Conservation (phyloP, 1,140 invertebrate genomes). For the Akabosia matsudoensis region DNA sequence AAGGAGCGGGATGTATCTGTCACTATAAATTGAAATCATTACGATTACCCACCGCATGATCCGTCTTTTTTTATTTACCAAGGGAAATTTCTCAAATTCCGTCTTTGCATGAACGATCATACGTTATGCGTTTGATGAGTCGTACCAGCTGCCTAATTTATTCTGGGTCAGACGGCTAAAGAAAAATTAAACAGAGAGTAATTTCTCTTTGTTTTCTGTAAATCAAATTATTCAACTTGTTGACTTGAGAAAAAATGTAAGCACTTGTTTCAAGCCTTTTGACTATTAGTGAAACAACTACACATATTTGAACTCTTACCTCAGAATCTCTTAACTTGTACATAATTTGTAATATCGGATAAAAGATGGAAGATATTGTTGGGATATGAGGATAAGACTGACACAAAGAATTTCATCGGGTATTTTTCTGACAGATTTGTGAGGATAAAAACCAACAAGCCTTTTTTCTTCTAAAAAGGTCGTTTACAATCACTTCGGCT, state of each 20-base stretch:
- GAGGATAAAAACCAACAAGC: conserved; percentile 12
- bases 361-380: not conserved
- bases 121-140: not conserved
- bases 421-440: not conserved
- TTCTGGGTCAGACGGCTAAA: not conserved
- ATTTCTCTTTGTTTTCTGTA: not conserved
- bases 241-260: not conserved
- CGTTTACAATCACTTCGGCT: not conserved
- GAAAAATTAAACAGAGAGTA: not conserved
- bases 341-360: too few relatives aligned
- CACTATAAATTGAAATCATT: not conserved
- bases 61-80: too few relatives aligned
- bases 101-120: too few relatives aligned
- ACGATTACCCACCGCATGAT: not conserved
- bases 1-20: not conserved
- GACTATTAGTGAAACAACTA: too few relatives aligned
- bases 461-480: not conserved
- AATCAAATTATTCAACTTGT: not conserved
- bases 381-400: conserved; percentile 2
- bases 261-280: not conserved
- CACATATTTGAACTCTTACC: not conserved
- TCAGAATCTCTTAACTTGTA: too few relatives aligned
- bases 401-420: conserved; percentile 9
- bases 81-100: too few relatives aligned
- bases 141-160: not conserved